Evolutionary conservation across 1,140 invertebrate genomes (phyloP), one percentile per base, ranked within the genome.

Genomic region (Lordiphosa collinella): DNA sequence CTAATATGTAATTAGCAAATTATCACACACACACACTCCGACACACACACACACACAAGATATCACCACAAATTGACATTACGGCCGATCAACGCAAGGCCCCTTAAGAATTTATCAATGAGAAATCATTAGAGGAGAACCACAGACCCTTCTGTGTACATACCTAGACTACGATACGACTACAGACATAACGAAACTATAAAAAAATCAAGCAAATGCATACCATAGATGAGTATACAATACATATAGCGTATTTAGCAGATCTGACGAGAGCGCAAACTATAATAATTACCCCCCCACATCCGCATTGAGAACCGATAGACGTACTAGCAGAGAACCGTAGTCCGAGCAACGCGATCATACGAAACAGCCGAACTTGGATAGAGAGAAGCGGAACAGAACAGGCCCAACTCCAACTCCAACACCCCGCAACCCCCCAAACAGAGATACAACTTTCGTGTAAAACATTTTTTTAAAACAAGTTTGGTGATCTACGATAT

Each of bases 401-500:
- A 48, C 9, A 61, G 47, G 18, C 61, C 16, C 25, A 32, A 52
- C 13, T 29, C 12, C 12, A 29, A n/a, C 9, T 12, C 56, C 48
- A 14, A 18, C 11, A 31, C n/a, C 34, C 40, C 52, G 34, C 9
- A 49, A 34, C 4, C 10, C 14, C 8, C 12, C 36, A 64, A 84
- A 60, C 50, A 55, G 18, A 22, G 18, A 76, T 56, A 68, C 25
- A 29, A 8, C 7, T 66, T 74, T 84, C 67, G 59, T 84, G 60
- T 79, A 82, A 73, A 44, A 86, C 74, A 87, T 80, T 84, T 84
- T 84, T 82, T 87, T 84, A 86, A 29, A 75, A 85, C 66, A 87
- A 87, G 79, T 85, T 87, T 79, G 85, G 85, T 87, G 85, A 87
- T 87, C 78, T 87, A 87, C 74, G 84, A 87, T 87, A 87, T 87